These are phyloP conservation scores for Siderastrea radians DNA, from an alignment of 92 coral and sea anemone species.

Conservation along the genomic window DNA sequence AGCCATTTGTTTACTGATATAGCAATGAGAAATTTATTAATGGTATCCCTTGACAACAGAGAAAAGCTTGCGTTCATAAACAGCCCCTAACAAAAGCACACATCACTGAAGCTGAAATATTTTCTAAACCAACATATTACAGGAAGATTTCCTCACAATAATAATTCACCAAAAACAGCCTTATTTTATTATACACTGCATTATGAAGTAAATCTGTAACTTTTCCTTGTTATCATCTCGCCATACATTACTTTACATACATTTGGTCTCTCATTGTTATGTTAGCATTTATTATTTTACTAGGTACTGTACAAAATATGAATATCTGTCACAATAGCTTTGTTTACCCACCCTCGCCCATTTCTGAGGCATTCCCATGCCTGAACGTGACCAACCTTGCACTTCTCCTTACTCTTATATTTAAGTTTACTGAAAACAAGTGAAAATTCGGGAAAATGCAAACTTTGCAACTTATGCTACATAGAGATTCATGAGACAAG, in stretches of 20 bases:
- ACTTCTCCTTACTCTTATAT: background rate
- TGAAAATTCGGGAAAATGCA: background rate
- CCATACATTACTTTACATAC: conserved; percentile 30
- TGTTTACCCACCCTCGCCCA: conserved; percentile 28
- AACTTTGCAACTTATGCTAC: background rate
- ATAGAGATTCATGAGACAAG: background rate
- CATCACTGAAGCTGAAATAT: background rate
- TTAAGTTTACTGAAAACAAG: background rate
- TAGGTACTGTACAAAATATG: conserved; percentile 56
- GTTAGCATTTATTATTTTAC: conserved; percentile 20
- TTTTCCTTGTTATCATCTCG: conserved; percentile 16
- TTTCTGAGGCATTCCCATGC: conserved; percentile 21
- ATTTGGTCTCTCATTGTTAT: conserved; percentile 34
- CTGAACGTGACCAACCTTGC: conserved; percentile 7
- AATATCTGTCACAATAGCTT: conserved; percentile 24
- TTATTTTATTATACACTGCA: conserved; percentile 17
- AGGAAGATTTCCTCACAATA: background rate
- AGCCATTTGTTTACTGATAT: conserved; percentile 21
- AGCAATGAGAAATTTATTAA: conserved; percentile 52
- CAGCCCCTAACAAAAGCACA: conserved; percentile 2
- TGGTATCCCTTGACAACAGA: conserved; percentile 25
- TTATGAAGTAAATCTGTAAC: conserved; percentile 6
- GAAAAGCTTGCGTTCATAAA: conserved; percentile 34
- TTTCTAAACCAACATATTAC: conserved; percentile 6
- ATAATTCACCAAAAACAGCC: conserved; percentile 1